Base-by-base conservation (phyloP, 2,113 vertebrate species). In the Synchiropus splendidus region DNA sequence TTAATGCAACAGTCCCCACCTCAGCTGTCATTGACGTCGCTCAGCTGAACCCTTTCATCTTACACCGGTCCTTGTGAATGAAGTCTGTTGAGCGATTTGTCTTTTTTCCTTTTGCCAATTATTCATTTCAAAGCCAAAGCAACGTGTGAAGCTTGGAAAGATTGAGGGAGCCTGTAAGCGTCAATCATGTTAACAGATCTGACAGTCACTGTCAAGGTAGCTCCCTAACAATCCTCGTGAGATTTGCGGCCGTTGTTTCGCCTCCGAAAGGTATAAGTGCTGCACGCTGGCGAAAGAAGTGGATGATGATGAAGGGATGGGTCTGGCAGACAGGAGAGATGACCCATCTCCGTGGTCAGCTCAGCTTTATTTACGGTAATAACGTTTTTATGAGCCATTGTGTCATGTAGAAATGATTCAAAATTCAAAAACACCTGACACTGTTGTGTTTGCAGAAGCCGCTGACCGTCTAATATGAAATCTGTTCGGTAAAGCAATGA, bases 151-250 rank as follows among this genome's bases (percentile, higher is more conserved):
- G 21, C 21, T 27, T 27, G 21, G 8, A 27, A 27, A 27, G 21
- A 27, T 4, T 27, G n/a, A n/a, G n/a, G n/a, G n/a, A n/a, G n/a
- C n/a, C n/a, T n/a, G 21, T 27, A 5, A 8, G 21, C 40, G 52
- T 75, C 61, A 50, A 46, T 73, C 58, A 61, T 32, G 39, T 61
- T 57, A 65, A 66, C 48, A 52, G 41, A 47, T 44, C 50, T 70
- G 68, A 64, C 59, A 71, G 45, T 71, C 51, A 53, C 51, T 40
- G 52, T 61, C 59, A 40, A 14, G 38, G 52, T 39, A 13, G 54
- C 32, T 6, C 59, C 45, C 60, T 38, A 52, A 27, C 39, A 16
- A 39, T 43, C 42, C 67, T 44, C 45, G 0, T 30, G 58, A 64
- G 64, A 50, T 43, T 44, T 31, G 34, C 27, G 33, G 9, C 37